These are phyloP conservation scores for Ceratothoa steindachneri DNA, from an alignment of 2,888 invertebrate species.

Conservation along the genomic window DNA sequence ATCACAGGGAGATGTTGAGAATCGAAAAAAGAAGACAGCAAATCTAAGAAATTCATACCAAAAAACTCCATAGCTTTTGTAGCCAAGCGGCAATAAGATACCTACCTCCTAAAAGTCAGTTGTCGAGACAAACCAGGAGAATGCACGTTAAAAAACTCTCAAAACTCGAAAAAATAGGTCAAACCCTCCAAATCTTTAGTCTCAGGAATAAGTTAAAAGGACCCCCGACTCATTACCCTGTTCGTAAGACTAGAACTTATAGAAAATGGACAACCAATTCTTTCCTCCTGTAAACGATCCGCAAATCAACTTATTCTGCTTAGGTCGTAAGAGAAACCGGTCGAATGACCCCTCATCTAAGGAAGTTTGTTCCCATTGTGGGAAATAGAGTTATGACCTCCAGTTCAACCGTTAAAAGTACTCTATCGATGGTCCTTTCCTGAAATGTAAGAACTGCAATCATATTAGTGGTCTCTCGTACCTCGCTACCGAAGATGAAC, in stretches of 20 bases:
- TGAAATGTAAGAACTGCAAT: not conserved
- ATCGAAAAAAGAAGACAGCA: not conserved
- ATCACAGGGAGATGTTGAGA: not conserved
- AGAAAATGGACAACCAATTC: not conserved
- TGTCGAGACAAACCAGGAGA: too few species aligned
- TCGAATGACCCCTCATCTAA: not conserved
- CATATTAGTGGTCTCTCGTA: not conserved
- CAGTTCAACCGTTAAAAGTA: not conserved
- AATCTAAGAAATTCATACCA: too few species aligned
- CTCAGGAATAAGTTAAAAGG: too few species aligned
- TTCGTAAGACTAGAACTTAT: too few species aligned
- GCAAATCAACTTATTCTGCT: not conserved
- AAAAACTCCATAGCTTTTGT: too few species aligned
- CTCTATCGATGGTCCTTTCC: not conserved
- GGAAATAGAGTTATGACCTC: not conserved
- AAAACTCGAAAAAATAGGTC: too few species aligned
- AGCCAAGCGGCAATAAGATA: too few species aligned
- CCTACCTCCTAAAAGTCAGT: too few species aligned
- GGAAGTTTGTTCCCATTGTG: not conserved
- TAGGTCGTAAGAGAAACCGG: not conserved
- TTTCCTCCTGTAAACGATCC: slow-evolving; percentile 1
- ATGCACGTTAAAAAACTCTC: too few species aligned
- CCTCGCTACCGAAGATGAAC: not conserved
- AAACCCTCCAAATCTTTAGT: too few species aligned
- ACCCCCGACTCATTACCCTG: too few species aligned